Percentiles rank a stretch among this genome's conserved stretches.
Conservation (phyloP, 1,140 invertebrate species). For the Portunus trituberculatus region DNA sequence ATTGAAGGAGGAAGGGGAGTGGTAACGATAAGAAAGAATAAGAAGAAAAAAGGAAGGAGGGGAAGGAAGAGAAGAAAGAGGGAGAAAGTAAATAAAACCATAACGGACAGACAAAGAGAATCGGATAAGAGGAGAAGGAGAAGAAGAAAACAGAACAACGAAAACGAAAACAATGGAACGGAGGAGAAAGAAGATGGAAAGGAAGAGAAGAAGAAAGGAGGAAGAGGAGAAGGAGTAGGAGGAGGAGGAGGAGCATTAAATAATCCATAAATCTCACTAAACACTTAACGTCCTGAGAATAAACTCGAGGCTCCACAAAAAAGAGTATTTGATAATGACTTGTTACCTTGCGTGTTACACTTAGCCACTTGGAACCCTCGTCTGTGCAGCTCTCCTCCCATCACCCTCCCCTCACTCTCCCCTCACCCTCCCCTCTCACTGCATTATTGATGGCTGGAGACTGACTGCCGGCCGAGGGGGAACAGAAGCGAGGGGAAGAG, state of each 20-base stretch:
- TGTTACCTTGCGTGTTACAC: not conserved
- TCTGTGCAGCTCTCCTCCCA: not conserved
- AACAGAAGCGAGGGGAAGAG: not conserved
- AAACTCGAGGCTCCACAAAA: not conserved
- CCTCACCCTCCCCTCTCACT: not conserved
- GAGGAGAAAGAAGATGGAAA: not conserved
- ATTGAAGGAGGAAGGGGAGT: not conserved
- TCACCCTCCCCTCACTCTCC: not conserved
- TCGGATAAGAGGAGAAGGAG: not conserved
- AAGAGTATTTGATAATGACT: not conserved
- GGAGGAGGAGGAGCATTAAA: not conserved
- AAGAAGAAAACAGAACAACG: not conserved
- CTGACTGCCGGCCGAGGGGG: not conserved
- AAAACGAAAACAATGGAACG: not conserved
- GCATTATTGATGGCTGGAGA: constrained; percentile 21
- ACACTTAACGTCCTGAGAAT: not conserved
- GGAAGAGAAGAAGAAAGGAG: not conserved
- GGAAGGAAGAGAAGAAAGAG: not conserved
- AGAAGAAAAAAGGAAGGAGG: not conserved
- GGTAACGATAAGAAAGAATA: not conserved
- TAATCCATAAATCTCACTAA: not conserved
- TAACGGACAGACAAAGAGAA: no score
- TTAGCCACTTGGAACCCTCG: not conserved
- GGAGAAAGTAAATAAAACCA: no score
- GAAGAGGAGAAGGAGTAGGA: not conserved